Evolutionary conservation across 2,797 vertebrate species (phyloP).

Genomic region (Syngnathus acus): DNA sequence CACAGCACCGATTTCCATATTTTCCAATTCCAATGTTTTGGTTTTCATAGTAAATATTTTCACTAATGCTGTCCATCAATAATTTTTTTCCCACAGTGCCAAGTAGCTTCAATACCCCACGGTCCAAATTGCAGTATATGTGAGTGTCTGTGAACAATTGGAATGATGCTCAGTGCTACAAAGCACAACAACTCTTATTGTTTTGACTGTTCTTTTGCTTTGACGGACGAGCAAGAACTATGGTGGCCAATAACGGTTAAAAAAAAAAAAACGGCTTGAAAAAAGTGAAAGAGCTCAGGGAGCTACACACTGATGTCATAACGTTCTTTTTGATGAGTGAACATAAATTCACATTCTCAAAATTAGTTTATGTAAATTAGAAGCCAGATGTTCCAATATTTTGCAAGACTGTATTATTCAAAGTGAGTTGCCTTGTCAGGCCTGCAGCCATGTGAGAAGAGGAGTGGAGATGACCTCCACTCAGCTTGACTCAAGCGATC

Average conservation of each 20-base stretch:
- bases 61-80: too few relatives aligned
- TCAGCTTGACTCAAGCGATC: neutral
- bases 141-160: neutral
- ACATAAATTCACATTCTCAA: neutral
- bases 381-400: neutral
- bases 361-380: neutral
- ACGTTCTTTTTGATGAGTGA: too few relatives aligned
- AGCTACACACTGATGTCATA: too few relatives aligned
- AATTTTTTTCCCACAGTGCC: too few relatives aligned
- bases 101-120: neutral
- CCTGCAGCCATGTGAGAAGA: neutral
- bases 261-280: neutral
- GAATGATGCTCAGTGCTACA: neutral
- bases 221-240: neutral
- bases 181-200: neutral
- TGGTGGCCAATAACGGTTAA: neutral
- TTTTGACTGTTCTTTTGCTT: neutral
- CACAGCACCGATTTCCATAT: neutral
- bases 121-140: neutral
- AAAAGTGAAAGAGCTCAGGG: too few relatives aligned
- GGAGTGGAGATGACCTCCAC: constrained; percentile 1
- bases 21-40: neutral
- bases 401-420: neutral
- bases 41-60: neutral
- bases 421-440: neutral